Conservation (phyloP, 2,888 invertebrate species). For the Cylindroiulus punctatus region DNA sequence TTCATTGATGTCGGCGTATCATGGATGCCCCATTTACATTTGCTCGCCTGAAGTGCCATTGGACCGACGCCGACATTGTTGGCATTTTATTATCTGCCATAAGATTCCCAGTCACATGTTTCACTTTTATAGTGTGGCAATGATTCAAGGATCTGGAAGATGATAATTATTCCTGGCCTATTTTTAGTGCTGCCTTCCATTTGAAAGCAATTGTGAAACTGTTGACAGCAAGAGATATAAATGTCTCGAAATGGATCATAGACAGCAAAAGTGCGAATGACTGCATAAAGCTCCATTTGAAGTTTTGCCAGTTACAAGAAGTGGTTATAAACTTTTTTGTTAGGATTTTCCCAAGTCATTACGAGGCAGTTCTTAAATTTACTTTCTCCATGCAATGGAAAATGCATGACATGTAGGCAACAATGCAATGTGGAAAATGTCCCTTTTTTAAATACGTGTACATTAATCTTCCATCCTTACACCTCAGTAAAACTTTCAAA, state of each 20-base stretch:
- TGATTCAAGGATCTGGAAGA: conserved; percentile 40
- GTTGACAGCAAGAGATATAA: background rate
- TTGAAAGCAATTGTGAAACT: conserved; percentile 35
- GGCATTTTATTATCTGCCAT: conserved; percentile 47
- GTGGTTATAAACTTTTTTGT: background rate
- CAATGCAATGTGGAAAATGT: too few relatives aligned
- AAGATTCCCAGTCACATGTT: conserved; percentile 15
- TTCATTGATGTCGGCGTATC: background rate
- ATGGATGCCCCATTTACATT: conserved; percentile 41
- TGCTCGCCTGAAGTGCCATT: conserved; percentile 33
- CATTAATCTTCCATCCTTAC: too few relatives aligned
- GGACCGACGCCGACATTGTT: conserved; percentile 40
- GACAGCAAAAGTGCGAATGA: background rate
- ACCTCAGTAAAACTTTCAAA: too few relatives aligned
- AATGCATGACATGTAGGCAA: too few relatives aligned
- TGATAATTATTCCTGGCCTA: conserved; percentile 16
- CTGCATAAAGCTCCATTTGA: background rate
- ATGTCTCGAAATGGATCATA: conserved; percentile 11
- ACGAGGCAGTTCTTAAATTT: background rate
- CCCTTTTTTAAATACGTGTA: too few relatives aligned
- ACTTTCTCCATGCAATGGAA: background rate
- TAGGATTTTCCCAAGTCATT: background rate
- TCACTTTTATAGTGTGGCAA: conserved; percentile 42
- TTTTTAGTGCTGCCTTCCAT: background rate
- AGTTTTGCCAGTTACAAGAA: background rate